These are phyloP conservation scores for Setophaga coronata DNA, from an alignment of 2,113 vertebrate genomes.

Conservation along the genomic window DNA sequence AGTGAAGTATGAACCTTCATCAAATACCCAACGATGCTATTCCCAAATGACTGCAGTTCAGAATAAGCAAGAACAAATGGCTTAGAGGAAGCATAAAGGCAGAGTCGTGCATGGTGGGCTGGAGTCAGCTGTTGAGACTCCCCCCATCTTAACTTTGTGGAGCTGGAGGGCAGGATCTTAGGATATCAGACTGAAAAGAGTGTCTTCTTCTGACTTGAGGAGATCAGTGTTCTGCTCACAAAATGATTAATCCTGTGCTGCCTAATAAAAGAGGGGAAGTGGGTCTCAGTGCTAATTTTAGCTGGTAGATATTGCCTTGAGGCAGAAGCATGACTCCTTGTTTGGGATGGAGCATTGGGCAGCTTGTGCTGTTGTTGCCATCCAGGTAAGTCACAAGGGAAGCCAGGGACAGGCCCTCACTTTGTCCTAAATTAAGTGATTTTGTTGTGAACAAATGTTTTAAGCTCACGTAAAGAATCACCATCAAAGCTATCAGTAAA, in stretches of 20 bases:
- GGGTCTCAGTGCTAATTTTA: neutral
- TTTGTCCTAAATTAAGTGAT: neutral
- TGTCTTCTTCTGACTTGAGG: neutral
- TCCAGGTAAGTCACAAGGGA: neutral
- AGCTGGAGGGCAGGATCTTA: neutral
- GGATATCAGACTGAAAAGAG: neutral
- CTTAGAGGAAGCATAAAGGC: neutral
- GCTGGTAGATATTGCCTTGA: neutral
- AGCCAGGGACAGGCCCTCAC: neutral
- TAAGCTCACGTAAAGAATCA: neutral
- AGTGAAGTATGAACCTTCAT: constrained; percentile 68
- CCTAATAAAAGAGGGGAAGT: neutral
- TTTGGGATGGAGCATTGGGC: neutral
- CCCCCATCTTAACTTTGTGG: neutral
- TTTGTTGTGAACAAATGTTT: accelerated
- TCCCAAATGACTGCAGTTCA: neutral
- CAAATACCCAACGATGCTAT: neutral
- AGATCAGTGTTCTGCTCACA: neutral
- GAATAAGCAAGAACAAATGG: neutral
- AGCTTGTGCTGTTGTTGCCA: neutral
- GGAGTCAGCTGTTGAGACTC: neutral
- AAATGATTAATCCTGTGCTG: neutral
- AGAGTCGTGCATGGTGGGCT: neutral
- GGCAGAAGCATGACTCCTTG: neutral
- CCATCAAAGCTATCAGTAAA: neutral